Base-by-base conservation (phyloP, 2,888 invertebrate genomes). In the Keiferia lycopersicella region DNA sequence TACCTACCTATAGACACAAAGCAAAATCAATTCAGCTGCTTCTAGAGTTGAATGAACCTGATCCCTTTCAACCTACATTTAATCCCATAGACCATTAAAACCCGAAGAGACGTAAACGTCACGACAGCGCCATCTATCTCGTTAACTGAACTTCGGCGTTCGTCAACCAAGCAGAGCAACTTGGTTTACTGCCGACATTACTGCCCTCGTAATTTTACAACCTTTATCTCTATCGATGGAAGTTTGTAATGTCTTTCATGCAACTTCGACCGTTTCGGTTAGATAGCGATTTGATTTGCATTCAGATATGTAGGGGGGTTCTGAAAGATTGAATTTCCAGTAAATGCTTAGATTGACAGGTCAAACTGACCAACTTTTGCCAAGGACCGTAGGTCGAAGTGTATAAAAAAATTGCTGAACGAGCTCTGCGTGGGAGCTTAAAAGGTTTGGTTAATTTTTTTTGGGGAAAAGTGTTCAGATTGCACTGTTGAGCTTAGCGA, bases 181-280 rank as follows among this genome's bases (percentile, higher is more conserved):
- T 84, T 80, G 80, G 77, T 86, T 63, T 63, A 63, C 59, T 77
- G 73, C 80, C 77, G 73, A 77, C 81, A 80, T 87, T 80, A 85
- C 82, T 82, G 83, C 81, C 79, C 79, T 82, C 82, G 82, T 87
- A 84, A 87, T 87, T 86, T 88, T 82, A 86, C 83, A 81, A 86
- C 84, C 86, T 86, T 87, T 88, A 87, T 87, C 87, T 86, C 79
- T 81, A 86, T 84, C 80, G 82, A 79, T 83, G 81, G 81, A 83
- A 88, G 81, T 87, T 85, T 78, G 77, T 2, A 50, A 50, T 53
- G 51, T 64, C 64, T 64, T 64, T 75, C 78, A 1, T 76, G 71
- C 69, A 74, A 78, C 71, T 77, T 74, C 66, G 26, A 20, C 20
- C 30, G 38, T 38, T 58, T 61, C 26, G 51, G 16, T 10, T 30